These are phyloP conservation scores for Paradoxurus hermaphroditus DNA, from an alignment of 2,113 vertebrate genomes.

Conservation along the genomic window DNA sequence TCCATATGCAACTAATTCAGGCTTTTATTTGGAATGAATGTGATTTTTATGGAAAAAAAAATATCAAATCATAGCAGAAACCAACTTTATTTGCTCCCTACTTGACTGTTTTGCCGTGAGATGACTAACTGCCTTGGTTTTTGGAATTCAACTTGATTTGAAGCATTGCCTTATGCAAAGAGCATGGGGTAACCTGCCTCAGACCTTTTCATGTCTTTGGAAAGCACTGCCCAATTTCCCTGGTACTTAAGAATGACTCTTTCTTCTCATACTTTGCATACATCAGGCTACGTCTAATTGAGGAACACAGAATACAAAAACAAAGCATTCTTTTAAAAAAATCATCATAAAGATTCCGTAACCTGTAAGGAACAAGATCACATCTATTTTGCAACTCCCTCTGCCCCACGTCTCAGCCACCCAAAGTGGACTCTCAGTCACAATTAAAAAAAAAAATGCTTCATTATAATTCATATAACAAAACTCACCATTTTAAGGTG, in stretches of 20 bases:
- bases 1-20: neutral
- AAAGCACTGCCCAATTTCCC: neutral
- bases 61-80: conserved; percentile 4
- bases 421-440: neutral
- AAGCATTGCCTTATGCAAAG: neutral
- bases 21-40: neutral
- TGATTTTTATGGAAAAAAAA: neutral
- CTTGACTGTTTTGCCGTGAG: neutral
- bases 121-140: rapidly evolving
- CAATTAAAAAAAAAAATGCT: neutral
- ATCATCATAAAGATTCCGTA: neutral
- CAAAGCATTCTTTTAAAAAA: neutral
- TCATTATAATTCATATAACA: neutral
- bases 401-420: neutral
- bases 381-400: neutral
- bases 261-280: neutral
- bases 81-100: neutral
- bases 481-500: neutral
- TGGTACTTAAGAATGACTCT: neutral
- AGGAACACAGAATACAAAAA: neutral
- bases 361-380: neutral
- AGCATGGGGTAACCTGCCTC: neutral
- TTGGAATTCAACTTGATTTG: neutral
- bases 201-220: neutral
- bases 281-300: neutral